Evolutionary conservation across 2,113 vertebrate genomes (phyloP).

Genomic region (Hydrolagus affinis): DNA sequence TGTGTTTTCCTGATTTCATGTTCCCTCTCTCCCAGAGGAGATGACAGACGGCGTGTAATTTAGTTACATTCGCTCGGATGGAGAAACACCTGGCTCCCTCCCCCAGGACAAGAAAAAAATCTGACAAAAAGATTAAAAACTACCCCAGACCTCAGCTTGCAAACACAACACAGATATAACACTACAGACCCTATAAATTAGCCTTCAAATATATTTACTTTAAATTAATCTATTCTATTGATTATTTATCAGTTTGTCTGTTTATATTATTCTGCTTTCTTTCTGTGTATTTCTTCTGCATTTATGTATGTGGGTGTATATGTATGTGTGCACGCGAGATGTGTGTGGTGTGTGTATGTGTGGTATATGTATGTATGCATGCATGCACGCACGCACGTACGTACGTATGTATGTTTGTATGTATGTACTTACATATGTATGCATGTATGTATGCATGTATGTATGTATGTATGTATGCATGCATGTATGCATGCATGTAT

Average conservation of each 20-base stretch:
- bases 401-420: not conserved
- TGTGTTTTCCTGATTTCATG: constrained; percentile 28
- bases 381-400: not conserved
- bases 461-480: not conserved
- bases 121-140: constrained; percentile 21
- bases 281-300: not conserved
- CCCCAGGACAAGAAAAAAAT: constrained; percentile 27
- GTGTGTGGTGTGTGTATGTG: not conserved
- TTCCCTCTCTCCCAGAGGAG: constrained; percentile 32
- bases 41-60: constrained; percentile 33
- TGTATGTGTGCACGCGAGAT: not conserved
- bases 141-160: not conserved
- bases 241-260: constrained; percentile 18
- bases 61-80: constrained; percentile 33
- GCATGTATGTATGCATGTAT: not conserved
- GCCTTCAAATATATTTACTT: constrained; percentile 14
- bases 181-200: not conserved
- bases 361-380: not conserved
- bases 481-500: not conserved
- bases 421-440: not conserved
- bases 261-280: constrained; percentile 17
- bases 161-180: not conserved
- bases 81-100: constrained; percentile 33
- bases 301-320: constrained; percentile 1
- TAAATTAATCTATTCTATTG: constrained; percentile 19